Conservation (phyloP, 2,113 vertebrate species). For the Ptychochromis oligacanthus region DNA sequence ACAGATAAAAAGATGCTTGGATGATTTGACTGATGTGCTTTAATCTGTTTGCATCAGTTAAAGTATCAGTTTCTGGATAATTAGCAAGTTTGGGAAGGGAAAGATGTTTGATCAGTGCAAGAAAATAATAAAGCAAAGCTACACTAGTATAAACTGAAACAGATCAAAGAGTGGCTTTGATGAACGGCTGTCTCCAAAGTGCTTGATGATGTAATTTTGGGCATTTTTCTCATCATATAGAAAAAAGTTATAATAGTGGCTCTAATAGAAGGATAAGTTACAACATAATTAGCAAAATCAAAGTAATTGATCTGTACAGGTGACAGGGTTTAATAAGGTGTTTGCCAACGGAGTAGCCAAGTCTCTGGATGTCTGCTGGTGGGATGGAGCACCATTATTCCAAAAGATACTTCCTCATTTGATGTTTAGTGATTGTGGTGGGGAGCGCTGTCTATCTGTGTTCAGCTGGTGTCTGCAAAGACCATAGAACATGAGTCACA, state of each 20-base stretch:
- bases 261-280: background rate
- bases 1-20: background rate
- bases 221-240: background rate
- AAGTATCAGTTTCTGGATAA: background rate
- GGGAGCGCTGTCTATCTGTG: no score
- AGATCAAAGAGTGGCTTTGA: constrained; percentile 7
- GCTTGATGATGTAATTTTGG: background rate
- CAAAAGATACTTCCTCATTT: no score
- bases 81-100: background rate
- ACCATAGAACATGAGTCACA: no score
- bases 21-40: background rate
- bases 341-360: no score
- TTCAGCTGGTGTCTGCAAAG: no score
- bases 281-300: background rate
- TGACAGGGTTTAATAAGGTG: background rate
- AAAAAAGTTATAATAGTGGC: background rate
- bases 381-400: no score
- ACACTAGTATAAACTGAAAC: background rate
- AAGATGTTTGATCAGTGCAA: background rate
- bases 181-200: background rate
- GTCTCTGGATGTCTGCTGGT: no score
- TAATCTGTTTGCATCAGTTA: background rate
- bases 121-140: constrained; percentile 8
- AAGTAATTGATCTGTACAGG: background rate
- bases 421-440: no score